Evolutionary conservation across 2,113 vertebrate genomes (phyloP).

Genomic region (Aegotheles bennettii): DNA sequence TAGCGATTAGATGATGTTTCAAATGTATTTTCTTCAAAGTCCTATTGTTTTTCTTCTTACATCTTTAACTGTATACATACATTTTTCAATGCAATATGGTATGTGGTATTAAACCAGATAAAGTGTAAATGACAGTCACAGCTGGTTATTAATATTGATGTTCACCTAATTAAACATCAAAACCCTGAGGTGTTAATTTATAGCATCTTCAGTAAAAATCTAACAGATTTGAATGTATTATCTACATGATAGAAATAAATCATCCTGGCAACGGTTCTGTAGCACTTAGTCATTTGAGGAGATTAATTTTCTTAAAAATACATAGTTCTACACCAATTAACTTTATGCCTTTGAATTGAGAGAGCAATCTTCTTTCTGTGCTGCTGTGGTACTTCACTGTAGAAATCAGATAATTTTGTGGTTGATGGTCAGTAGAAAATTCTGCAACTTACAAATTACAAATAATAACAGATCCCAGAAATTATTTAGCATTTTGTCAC

Average conservation of each 20-base stretch:
- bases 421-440: neutral
- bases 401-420: neutral
- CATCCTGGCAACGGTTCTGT: neutral
- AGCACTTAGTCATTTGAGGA: neutral
- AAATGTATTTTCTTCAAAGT: constrained; percentile 45
- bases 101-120: neutral
- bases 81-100: neutral
- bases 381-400: neutral
- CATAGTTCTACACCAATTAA: neutral
- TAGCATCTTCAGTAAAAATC: neutral
- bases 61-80: neutral
- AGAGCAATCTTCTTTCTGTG: neutral
- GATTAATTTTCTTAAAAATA: neutral
- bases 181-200: neutral
- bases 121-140: constrained; percentile 6
- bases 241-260: constrained; percentile 25
- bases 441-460: neutral
- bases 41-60: constrained; percentile 7
- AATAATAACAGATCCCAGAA: neutral
- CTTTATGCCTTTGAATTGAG: neutral
- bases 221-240: neutral
- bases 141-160: constrained; percentile 48
- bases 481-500: neutral
- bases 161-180: constrained; percentile 46
- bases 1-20: constrained; percentile 46